Evolutionary conservation across 1,140 invertebrate genomes (phyloP), one percentile per base, ranked within the genome.

Genomic region (Coenobita brevimanus): DNA sequence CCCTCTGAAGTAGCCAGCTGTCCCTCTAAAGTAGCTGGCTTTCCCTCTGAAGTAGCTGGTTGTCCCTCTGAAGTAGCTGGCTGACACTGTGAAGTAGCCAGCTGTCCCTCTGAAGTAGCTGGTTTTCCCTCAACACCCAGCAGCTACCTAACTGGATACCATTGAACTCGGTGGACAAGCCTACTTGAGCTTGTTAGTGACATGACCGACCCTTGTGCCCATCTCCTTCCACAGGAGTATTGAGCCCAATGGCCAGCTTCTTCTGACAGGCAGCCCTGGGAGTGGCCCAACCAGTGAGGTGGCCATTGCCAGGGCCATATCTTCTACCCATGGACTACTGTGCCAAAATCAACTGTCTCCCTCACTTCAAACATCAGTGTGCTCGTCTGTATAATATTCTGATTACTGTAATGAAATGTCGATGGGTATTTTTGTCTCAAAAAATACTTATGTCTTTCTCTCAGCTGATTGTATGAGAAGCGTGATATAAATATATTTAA

Each of bases 401-500:
- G 78, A 87, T 87, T 81, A 82, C 80, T 88, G 86, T 88, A 88
- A 76, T 64, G 36, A 85, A 75, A 88, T 76, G 86, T 88, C 86
- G 82, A 88, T 88, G 86, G 86, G 86, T 87, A 88, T 88, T 88
- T 88, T 88, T 88, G 86, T 88, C 86, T 82, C 79, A 88, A 86
- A 62, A 82, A 88, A 87, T 87, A 87, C 76, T 88, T 82, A 82
- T 82, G 86, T 88, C 86, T 88, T 88, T 88, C 86, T 88, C 86
- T 88, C 86, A 82, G 86, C 86, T 88, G 86, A 88, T 62, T 88
- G 86, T 88, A 88, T 88, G 86, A 88, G 86, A 88, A 88, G 86
- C 79, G 86, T 88, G 86, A 88, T 88, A 88, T 82, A 88, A 88
- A 88, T 88, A 88, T 88, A 88, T 88, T 88, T 88, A 88, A 88